Evolutionary conservation across 1,140 invertebrate species (phyloP), one percentile per base, ranked within the genome.

Genomic region (Dreissena polymorpha): DNA sequence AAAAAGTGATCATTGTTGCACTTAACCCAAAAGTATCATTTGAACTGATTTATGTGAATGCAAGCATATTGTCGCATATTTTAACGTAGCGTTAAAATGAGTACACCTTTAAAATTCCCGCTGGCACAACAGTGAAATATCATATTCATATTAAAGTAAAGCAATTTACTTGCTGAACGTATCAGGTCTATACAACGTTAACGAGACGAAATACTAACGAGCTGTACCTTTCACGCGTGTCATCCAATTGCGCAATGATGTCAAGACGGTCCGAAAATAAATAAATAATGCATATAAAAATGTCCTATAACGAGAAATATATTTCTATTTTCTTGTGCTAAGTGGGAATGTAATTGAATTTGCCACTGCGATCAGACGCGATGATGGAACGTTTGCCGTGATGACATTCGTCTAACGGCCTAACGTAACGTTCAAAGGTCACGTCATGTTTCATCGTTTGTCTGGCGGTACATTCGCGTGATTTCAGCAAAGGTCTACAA

Each of bases 291-390:
- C 14, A 78, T 55, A 78, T 57, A 78, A 78, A 78, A 7, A 49
- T 78, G 76, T 78, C 76, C 76, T 69, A 29, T n/a, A 69, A 50
- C 39, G 65, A 60, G 29, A 29, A 78, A n/a, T 78, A 78, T 78
- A 78, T 78, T 76, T 78, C 76, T 70, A 78, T 78, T 78, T 68
- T 53, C 76, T 27, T 78, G 76, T 78, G 65, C 50, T 78, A 68
- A 69, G 64, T 69, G 64, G 23, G 50, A 57, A 55, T 68, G 57
- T 78, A 78, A 78, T 78, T 78, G 76, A 78, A 65, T 78, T 78
- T 78, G 76, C 76, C 76, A 78, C 64, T 51, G 76, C 64, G 76
- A 70, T 18, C 49, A 78, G 76, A 78, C 76, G 68, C 14, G 23
- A 57, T 78, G 76, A 78, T 78, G 49, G 67, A 78, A 39, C 67